phyloP scores from a whole-genome alignment of 2,113 vertebrate genomes.

The Rhea americana region DNA sequence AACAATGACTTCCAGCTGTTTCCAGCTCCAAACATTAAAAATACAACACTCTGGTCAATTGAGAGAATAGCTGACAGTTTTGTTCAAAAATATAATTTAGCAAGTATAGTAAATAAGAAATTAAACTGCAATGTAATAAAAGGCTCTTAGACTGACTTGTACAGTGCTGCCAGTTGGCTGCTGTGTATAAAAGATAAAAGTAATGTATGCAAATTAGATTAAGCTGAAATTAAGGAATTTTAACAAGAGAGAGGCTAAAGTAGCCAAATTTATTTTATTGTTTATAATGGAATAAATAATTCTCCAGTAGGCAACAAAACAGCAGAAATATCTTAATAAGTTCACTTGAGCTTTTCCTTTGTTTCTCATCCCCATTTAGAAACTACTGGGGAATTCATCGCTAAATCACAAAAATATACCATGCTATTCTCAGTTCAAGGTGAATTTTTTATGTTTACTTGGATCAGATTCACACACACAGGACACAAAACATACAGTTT shows the following conservation, averaged over 20 bases:
- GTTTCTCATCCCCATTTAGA: background rate
- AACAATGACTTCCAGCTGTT: constrained; percentile 54
- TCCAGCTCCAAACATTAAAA: constrained; percentile 44
- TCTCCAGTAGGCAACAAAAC: constrained; percentile 19
- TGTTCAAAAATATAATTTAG: constrained; percentile 63
- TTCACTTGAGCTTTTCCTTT: background rate
- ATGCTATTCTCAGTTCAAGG: background rate
- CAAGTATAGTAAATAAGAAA: constrained; percentile 41
- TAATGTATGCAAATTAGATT: constrained; percentile 71
- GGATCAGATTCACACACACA: background rate
- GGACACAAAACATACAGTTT: background rate
- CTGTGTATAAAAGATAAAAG: constrained; percentile 71
- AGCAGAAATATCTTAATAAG: background rate
- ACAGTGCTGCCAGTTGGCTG: constrained; percentile 9
- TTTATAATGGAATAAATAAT: constrained; percentile 53
- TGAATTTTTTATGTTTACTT: background rate
- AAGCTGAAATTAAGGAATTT: constrained; percentile 61
- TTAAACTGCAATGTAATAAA: constrained; percentile 57
- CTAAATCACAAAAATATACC: background rate
- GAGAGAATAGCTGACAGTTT: constrained; percentile 52
- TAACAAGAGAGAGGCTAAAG: constrained; percentile 54
- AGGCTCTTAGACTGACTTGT: constrained; percentile 36
- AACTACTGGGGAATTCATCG: background rate
- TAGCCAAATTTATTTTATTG: constrained; percentile 49
- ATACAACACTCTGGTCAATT: constrained; percentile 41